Conservation (phyloP, 2,888 invertebrate species). For the Eubasilissa splendida region DNA sequence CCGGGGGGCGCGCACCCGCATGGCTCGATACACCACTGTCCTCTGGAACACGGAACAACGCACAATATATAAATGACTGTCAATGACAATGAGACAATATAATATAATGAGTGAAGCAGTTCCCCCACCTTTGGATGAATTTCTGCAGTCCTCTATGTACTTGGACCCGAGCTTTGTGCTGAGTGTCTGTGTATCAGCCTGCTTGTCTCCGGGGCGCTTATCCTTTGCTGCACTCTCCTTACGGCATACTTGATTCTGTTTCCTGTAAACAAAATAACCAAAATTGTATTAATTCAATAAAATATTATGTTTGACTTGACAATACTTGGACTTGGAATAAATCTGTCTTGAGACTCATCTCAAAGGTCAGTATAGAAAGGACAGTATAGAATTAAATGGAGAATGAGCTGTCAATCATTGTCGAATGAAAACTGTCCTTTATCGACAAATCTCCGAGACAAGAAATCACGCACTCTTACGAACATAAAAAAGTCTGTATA, state of each 20-base stretch:
- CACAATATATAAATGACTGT: not conserved
- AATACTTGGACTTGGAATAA: no score
- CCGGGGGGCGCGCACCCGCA: slow-evolving; percentile 49
- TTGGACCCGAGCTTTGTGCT: slow-evolving; percentile 22
- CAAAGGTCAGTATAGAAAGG: no score
- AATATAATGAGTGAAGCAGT: not conserved
- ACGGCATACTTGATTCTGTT: slow-evolving; percentile 52
- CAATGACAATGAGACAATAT: not conserved
- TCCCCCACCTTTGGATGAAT: slow-evolving; percentile 55
- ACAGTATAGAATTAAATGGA: no score
- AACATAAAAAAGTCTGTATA: no score
- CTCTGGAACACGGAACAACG: slow-evolving; percentile 36
- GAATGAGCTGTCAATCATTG: no score
- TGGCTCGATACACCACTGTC: slow-evolving; percentile 58
- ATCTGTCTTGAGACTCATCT: no score
- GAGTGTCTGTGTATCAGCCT: slow-evolving; percentile 24
- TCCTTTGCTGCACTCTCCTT: slow-evolving; percentile 43
- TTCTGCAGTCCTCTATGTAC: slow-evolving; percentile 53
- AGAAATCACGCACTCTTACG: no score
- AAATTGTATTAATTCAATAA: no score
- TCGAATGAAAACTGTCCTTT: no score
- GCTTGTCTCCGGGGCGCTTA: slow-evolving; percentile 13
- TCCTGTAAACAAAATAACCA: slow-evolving; percentile 18
- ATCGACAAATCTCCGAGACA: no score
- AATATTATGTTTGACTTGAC: no score